Conservation (phyloP, 2,888 invertebrate genomes). For the Alitta virens region DNA sequence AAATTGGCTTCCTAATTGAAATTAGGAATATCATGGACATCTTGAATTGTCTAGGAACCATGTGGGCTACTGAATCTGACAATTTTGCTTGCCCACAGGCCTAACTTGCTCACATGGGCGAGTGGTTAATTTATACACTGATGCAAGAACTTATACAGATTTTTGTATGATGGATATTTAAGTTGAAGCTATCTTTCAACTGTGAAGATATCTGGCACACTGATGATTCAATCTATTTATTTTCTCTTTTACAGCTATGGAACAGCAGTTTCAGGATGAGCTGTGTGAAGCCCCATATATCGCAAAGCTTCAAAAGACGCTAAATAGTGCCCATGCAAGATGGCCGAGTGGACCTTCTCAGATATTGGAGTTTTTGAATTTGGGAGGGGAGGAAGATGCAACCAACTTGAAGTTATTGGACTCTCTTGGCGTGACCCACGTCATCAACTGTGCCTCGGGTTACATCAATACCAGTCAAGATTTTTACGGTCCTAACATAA, state of each 20-base stretch:
- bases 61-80: too few relatives aligned
- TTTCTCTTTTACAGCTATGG: slow-evolving; percentile 16
- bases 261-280: slow-evolving; percentile 19
- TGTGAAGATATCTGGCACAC: too few relatives aligned
- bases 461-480: slow-evolving; percentile 26
- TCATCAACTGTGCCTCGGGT: slow-evolving; percentile 31
- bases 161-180: too few relatives aligned
- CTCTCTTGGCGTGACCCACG: slow-evolving; percentile 30
- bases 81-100: too few relatives aligned
- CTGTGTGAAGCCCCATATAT: slow-evolving; percentile 21
- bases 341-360: slow-evolving; percentile 14
- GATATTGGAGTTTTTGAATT: slow-evolving; percentile 27
- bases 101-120: too few relatives aligned
- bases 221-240: too few relatives aligned
- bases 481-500: slow-evolving; percentile 23
- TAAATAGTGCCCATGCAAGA: slow-evolving; percentile 8
- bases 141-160: too few relatives aligned
- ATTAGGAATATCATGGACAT: too few relatives aligned
- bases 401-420: slow-evolving; percentile 20
- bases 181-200: too few relatives aligned
- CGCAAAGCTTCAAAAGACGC: slow-evolving; percentile 5
- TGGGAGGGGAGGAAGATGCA: slow-evolving; percentile 28
- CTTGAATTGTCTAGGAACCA: too few relatives aligned
- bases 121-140: too few relatives aligned
- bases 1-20: too few relatives aligned